Evolutionary conservation across 2,888 invertebrate genomes (phyloP), one percentile per base, ranked within the genome.

Genomic region (Protodeltote pygarga): DNA sequence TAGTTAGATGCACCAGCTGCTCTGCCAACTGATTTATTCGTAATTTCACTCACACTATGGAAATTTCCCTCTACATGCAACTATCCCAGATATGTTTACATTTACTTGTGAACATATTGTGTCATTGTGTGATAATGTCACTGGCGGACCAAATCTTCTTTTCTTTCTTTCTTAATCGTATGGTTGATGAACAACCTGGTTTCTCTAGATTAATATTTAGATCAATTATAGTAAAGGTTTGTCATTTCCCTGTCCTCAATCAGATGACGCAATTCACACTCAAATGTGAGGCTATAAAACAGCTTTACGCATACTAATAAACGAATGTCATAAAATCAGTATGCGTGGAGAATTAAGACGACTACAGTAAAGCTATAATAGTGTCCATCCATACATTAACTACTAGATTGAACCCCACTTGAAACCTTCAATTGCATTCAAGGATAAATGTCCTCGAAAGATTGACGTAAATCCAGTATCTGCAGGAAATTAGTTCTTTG

Each of bases 241-340:
- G n/a, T n/a, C n/a, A n/a, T n/a, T n/a, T n/a, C n/a, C n/a, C n/a
- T n/a, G n/a, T n/a, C 16, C 11, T 24, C 32, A 58, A 59, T 63
- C 54, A 31, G 41, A 64, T 78, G 73, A 79, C 76, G 75, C 71
- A 72, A 77, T 65, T 35, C n/a, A 37, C 57, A 57, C 54, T 66
- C 47, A 42, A 65, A 62, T 66, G 62, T 69, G 42, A 65, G 55
- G 69, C 55, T 44, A 69, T 71, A 71, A 70, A 75, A 65, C 51
- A 47, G 53, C 59, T 50, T 54, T 75, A 71, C 66, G 75, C 75
- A 77, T 74, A 75, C 63, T 72, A 75, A 75, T 76, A 58, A 62
- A 65, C 40, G 27, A 52, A 41, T 63, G 61, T 61, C 65, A 61
- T 63, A 39, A 67, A 69, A 73, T 69, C 64, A 71, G 60, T 71